phyloP scores from a whole-genome alignment of 2,113 vertebrate genomes.

The Actenoides lindsayi region DNA sequence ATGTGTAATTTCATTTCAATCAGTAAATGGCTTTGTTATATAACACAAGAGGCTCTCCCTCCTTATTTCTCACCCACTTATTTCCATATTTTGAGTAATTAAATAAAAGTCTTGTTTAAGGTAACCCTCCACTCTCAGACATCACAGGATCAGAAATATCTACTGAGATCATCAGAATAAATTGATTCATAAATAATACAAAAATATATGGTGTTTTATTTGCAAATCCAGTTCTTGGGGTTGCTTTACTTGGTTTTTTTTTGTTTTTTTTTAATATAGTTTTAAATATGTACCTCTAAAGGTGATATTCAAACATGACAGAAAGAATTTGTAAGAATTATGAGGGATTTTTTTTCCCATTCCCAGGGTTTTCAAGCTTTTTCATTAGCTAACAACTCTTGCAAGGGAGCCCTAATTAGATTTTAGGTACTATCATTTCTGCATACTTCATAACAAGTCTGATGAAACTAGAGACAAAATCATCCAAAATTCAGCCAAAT shows the following conservation, averaged over 20 bases:
- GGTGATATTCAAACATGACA: neutral
- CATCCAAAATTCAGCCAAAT: neutral
- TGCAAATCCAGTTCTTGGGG: accelerated
- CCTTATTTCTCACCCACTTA: neutral
- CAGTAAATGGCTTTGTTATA: neutral
- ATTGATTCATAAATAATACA: neutral
- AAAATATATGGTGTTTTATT: neutral
- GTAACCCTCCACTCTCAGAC: neutral
- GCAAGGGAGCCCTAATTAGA: neutral
- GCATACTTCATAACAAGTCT: neutral
- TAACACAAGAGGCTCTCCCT: neutral
- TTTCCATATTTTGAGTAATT: neutral
- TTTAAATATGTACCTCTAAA: neutral
- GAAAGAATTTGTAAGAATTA: neutral
- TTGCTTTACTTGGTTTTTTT: neutral
- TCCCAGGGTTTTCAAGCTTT: neutral
- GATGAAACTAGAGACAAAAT: neutral
- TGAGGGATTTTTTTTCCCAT: neutral
- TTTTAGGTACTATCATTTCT: neutral
- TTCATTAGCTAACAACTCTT: neutral
- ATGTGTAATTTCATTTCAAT: neutral
- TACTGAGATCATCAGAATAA: neutral
- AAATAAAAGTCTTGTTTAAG: neutral
- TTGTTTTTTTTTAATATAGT: neutral
- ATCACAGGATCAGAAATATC: neutral